Evolutionary conservation across 2,888 invertebrate species (phyloP).

Genomic region (Synergus laeviventris): DNA sequence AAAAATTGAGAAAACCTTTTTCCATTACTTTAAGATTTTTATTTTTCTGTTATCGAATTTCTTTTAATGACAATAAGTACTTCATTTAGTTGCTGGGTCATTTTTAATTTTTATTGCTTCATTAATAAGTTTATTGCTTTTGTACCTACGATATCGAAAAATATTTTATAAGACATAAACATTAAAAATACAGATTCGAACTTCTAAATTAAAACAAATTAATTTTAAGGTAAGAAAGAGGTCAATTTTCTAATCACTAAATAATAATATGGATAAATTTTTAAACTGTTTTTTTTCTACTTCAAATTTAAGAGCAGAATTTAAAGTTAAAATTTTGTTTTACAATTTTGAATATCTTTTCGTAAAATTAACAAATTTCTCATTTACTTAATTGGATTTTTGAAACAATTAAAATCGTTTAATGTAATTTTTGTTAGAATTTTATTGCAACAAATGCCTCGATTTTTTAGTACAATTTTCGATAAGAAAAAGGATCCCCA

Average conservation of each 20-base stretch:
- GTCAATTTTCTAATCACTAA: conserved; percentile 31
- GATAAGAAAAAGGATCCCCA: conserved; percentile 19
- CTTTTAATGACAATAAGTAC: not conserved
- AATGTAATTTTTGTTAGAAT: not conserved
- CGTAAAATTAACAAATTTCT: not conserved
- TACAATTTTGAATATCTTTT: not conserved
- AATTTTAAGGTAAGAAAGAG: conserved; percentile 23
- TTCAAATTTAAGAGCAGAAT: not conserved
- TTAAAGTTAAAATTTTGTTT: not conserved
- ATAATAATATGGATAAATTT: not conserved
- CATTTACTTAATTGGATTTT: not conserved
- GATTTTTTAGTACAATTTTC: conserved; percentile 6
- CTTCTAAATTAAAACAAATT: not conserved
- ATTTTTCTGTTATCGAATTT: not conserved
- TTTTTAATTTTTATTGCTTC: not conserved
- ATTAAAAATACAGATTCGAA: not conserved
- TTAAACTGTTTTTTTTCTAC: not conserved
- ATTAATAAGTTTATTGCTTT: conserved; percentile 4
- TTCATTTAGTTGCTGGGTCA: not conserved
- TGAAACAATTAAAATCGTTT: not conserved
- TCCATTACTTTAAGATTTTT: not conserved
- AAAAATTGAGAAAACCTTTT: too few relatives aligned
- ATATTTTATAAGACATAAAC: not conserved
- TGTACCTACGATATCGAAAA: conserved; percentile 2
- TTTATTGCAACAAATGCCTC: conserved; percentile 17